A percentile compares a stretch with the other conserved stretches of the same genome.
Evolutionary conservation across 2,797 vertebrate genomes (phyloP).

Genomic region (Amazonetta brasiliensis): DNA sequence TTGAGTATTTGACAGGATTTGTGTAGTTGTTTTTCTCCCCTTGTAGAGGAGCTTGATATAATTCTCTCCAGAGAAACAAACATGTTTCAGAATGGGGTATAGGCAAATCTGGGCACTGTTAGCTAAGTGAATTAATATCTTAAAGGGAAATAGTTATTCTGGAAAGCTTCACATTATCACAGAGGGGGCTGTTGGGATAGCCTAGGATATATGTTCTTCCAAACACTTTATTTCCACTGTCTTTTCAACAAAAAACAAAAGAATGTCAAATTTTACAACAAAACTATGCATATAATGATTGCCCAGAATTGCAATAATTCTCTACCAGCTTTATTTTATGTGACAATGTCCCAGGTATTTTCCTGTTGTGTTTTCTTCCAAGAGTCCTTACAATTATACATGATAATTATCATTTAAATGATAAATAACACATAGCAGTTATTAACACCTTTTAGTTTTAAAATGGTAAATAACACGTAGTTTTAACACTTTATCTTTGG

Average conservation of each 20-base stretch:
- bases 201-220: not conserved
- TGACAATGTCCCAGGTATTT: not conserved
- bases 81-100: not conserved
- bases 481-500: not conserved
- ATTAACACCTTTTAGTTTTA: not conserved
- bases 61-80: not conserved
- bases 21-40: not conserved
- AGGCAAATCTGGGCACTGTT: not conserved
- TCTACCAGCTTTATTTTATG: not conserved
- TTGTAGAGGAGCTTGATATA: not conserved
- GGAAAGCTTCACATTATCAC: not conserved
- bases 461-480: not conserved
- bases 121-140: not conserved
- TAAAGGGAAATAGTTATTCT: not conserved
- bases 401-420: not conserved
- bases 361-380: not conserved
- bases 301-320: not conserved
- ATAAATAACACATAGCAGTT: not conserved
- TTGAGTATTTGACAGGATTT: not conserved
- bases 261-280: fast-evolving
- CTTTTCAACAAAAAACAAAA: not conserved
- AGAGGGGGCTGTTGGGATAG: not conserved
- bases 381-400: not conserved
- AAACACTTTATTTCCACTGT: not conserved
- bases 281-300: not conserved